Conservation (phyloP, 2,888 invertebrate species). For the Caenorhabditis sp. region DNA sequence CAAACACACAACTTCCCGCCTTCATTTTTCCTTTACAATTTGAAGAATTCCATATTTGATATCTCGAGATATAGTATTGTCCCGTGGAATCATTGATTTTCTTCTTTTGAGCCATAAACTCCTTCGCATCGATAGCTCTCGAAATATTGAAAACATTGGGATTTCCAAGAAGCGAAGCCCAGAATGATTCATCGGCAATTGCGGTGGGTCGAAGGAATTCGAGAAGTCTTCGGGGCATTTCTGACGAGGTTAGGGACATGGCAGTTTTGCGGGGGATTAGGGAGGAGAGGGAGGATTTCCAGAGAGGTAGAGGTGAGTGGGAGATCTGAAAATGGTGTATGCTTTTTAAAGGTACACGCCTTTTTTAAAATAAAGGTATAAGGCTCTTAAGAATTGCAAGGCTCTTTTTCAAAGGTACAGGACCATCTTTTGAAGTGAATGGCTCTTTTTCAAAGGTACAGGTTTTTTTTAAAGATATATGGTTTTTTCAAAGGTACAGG, state of each 20-base stretch:
- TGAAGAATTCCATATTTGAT: slow-evolving; percentile 18
- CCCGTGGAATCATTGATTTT: not conserved
- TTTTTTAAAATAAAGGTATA: too few species aligned
- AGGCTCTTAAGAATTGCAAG: too few species aligned
- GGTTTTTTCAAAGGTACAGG: too few species aligned
- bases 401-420: too few species aligned
- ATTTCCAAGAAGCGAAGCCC: not conserved
- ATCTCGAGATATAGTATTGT: slow-evolving; percentile 38
- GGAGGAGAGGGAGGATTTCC: slow-evolving; percentile 45
- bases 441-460: too few species aligned
- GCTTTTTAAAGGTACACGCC: too few species aligned
- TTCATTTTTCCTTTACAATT: slow-evolving; percentile 19
- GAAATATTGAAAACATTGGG: not conserved
- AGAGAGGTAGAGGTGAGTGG: slow-evolving; percentile 38
- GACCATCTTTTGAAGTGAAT: too few species aligned
- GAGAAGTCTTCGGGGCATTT: slow-evolving; percentile 6
- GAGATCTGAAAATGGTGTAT: slow-evolving; percentile 27
- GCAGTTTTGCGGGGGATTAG: slow-evolving; percentile 39
- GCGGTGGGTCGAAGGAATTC: not conserved
- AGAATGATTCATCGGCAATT: not conserved
- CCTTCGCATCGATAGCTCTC: not conserved
- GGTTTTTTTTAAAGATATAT: too few species aligned
- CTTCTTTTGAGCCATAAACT: not conserved
- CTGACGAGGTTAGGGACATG: slow-evolving; percentile 14
- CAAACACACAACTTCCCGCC: slow-evolving; percentile 41